A percentile compares a stretch with the other conserved stretches of the same genome.
Conservation (phyloP, 2,797 vertebrate species). For the Lutra lutra region DNA sequence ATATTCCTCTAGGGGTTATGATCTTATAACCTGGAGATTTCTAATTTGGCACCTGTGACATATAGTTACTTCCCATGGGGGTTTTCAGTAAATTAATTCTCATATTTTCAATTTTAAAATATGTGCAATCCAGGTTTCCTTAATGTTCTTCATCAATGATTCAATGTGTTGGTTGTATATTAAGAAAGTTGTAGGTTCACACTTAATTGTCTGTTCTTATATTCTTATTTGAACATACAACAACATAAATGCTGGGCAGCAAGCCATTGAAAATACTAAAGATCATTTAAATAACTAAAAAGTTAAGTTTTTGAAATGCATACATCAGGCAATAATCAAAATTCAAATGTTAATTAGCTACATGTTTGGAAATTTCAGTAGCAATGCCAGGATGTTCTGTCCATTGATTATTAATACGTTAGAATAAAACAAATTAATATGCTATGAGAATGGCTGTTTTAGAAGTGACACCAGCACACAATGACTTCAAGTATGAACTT, state of each 20-base stretch:
- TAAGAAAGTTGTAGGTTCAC: conserved; percentile 39
- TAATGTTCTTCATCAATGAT: conserved; percentile 50
- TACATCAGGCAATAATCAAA: conserved; percentile 15
- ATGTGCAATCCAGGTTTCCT: conserved; percentile 55
- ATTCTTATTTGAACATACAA: neutral
- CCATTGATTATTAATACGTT: conserved; percentile 17
- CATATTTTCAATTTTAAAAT: conserved; percentile 76
- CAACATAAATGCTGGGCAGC: neutral
- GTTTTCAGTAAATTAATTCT: conserved; percentile 84
- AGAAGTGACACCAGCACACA: neutral
- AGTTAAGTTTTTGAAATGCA: neutral
- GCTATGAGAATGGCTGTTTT: neutral
- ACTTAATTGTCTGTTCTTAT: neutral
- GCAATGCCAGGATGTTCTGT: neutral
- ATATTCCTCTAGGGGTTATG: conserved; percentile 87
- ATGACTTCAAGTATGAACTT: neutral
- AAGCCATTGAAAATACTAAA: neutral
- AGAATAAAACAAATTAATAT: neutral
- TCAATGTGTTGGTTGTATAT: conserved; percentile 6
- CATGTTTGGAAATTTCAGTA: conserved; percentile 19
- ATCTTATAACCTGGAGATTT: conserved; percentile 88
- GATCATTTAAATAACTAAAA: neutral
- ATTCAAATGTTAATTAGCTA: conserved; percentile 46
- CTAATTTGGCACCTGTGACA: conserved; percentile 88
- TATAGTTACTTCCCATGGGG: conserved; percentile 77